These are phyloP conservation scores for Maniola jurtina DNA, from an alignment of 1,140 invertebrate genomes.

Conservation along the genomic window DNA sequence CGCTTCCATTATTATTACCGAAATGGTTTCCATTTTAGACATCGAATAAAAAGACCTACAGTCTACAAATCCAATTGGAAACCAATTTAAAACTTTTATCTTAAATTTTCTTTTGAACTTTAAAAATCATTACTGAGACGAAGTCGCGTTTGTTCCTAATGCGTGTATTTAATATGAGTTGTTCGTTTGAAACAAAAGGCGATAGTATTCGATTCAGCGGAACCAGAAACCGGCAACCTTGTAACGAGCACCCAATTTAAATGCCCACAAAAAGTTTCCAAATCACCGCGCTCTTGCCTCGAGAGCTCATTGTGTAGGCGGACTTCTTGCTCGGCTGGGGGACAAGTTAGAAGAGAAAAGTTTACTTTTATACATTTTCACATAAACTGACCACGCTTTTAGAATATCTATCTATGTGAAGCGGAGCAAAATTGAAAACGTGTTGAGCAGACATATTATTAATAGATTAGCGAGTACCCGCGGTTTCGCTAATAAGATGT, in stretches of 20 bases:
- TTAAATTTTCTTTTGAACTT: too few species aligned
- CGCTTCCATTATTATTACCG: too few species aligned
- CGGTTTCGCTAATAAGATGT: too few species aligned
- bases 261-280: conserved; percentile 67
- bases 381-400: neutral
- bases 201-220: conserved; percentile 19
- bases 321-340: conserved; percentile 45
- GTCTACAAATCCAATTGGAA: too few species aligned
- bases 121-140: too few species aligned
- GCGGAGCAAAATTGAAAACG: too few species aligned
- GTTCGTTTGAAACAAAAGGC: conserved; percentile 24
- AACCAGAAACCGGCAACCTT: conserved; percentile 22
- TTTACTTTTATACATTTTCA: neutral
- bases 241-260: conserved; percentile 60
- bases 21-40: too few species aligned
- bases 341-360: conserved; percentile 30
- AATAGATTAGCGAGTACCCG: too few species aligned
- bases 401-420: neutral
- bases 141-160: neutral
- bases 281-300: conserved; percentile 64
- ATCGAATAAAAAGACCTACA: too few species aligned
- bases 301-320: conserved; percentile 66
- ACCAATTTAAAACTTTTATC: too few species aligned
- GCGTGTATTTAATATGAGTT: neutral
- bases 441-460: too few species aligned